Evolutionary conservation across 1,140 invertebrate species (phyloP).

Genomic region (Lineus longissimus): DNA sequence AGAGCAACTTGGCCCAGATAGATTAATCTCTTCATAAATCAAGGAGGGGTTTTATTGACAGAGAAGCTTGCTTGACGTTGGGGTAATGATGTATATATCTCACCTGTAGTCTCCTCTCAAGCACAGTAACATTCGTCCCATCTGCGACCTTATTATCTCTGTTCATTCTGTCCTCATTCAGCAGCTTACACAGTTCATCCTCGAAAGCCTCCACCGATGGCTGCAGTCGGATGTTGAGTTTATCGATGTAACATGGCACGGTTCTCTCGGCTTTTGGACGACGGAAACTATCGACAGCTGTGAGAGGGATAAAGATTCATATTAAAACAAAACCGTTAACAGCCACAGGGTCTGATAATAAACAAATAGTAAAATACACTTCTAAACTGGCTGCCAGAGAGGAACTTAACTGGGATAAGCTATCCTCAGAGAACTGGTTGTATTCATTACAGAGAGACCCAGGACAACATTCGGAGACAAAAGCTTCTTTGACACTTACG

Average conservation of each 20-base stretch:
- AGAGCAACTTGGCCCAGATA: no score
- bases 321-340: not conserved
- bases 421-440: no score
- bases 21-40: no score
- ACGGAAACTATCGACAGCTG: slow-evolving; percentile 33
- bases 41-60: no score
- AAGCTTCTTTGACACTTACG: not conserved
- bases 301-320: not conserved
- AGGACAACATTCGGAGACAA: no score
- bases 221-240: slow-evolving; percentile 38
- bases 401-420: no score
- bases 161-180: slow-evolving; percentile 41
- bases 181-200: slow-evolving; percentile 39
- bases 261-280: slow-evolving; percentile 35
- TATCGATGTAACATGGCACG: slow-evolving; percentile 36
- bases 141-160: slow-evolving; percentile 23
- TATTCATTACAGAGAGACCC: no score
- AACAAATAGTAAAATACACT: no score
- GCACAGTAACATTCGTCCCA: slow-evolving; percentile 29
- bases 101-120: slow-evolving; percentile 45
- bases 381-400: no score
- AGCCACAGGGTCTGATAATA: no score
- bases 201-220: slow-evolving; percentile 51
- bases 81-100: no score
- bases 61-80: no score